A percentile compares a stretch with the other conserved stretches of the same genome.
Evolutionary conservation across 2,888 invertebrate species (phyloP).

Genomic region (Lepidonotus clava): DNA sequence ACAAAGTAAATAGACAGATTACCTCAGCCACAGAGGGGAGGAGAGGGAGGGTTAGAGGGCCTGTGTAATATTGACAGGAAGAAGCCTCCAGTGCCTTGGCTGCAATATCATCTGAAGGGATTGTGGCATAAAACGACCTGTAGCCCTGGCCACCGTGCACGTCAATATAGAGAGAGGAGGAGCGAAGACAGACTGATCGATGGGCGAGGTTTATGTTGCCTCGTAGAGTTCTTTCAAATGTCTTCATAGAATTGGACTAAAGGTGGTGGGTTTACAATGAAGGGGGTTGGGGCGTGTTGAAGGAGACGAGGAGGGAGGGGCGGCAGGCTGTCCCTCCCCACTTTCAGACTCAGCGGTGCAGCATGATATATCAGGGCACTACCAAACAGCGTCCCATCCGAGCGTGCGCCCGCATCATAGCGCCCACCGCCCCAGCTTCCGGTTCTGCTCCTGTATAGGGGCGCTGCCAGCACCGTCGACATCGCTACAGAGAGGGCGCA

Average conservation of each 20-base stretch:
- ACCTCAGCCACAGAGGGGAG: too few relatives aligned
- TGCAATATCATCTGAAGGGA: constrained; percentile 41
- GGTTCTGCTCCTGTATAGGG: constrained; percentile 19
- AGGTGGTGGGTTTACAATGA: background rate
- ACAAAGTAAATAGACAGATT: too few relatives aligned
- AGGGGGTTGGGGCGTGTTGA: background rate
- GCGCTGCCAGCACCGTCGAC: too few relatives aligned
- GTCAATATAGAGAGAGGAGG: background rate
- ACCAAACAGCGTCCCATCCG: constrained; percentile 18
- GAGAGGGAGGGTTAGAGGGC: too few relatives aligned
- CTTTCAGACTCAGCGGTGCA: background rate
- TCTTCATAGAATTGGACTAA: constrained; percentile 39
- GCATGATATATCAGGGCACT: background rate
- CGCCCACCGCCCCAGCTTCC: background rate
- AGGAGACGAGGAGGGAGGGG: background rate
- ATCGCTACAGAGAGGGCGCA: too few relatives aligned
- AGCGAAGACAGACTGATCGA: constrained; percentile 7
- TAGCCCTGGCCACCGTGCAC: background rate
- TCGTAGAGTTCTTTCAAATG: constrained; percentile 41
- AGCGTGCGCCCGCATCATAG: constrained; percentile 44
- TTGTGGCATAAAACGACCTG: constrained; percentile 17
- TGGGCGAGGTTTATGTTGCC: constrained; percentile 37
- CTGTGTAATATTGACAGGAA: constrained; percentile 43
- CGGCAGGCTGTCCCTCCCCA: background rate
- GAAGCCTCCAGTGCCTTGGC: background rate